Conservation (phyloP, 2,113 vertebrate species). For the Calypte anna region DNA sequence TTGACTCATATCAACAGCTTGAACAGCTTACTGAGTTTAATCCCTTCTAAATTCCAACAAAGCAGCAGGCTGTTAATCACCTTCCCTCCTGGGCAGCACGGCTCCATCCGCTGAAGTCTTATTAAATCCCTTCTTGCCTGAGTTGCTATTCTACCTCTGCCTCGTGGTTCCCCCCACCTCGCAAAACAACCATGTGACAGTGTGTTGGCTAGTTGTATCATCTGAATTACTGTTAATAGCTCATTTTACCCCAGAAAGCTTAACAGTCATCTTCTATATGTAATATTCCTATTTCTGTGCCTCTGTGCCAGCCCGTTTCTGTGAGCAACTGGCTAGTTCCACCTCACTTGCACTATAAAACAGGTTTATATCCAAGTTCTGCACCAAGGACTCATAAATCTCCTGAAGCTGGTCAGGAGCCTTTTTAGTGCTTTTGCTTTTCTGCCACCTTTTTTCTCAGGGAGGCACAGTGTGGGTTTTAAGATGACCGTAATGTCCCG, state of each 20-base stretch:
- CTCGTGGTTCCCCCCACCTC: not conserved
- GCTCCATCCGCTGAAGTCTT: not conserved
- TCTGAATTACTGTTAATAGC: not conserved
- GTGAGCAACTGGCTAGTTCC: not conserved
- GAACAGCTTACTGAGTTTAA: not conserved
- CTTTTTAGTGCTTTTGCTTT: not conserved
- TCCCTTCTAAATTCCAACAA: not conserved
- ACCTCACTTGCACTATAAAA: not conserved
- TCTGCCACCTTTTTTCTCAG: not conserved
- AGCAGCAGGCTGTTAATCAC: not conserved
- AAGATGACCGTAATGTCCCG: not conserved
- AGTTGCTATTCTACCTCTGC: not conserved
- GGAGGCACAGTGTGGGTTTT: not conserved
- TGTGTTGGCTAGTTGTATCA: not conserved
- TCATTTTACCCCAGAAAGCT: not conserved
- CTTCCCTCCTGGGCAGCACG: not conserved
- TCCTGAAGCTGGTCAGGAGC: not conserved
- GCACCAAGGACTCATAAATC: not conserved
- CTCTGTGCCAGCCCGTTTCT: not conserved
- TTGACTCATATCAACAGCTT: no score
- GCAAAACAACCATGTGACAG: not conserved
- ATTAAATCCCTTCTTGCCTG: not conserved
- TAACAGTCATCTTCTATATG: not conserved
- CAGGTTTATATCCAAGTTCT: not conserved
- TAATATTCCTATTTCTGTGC: not conserved